Conservation (phyloP, 1,140 invertebrate genomes). For the Drosophila micromelanica region DNA sequence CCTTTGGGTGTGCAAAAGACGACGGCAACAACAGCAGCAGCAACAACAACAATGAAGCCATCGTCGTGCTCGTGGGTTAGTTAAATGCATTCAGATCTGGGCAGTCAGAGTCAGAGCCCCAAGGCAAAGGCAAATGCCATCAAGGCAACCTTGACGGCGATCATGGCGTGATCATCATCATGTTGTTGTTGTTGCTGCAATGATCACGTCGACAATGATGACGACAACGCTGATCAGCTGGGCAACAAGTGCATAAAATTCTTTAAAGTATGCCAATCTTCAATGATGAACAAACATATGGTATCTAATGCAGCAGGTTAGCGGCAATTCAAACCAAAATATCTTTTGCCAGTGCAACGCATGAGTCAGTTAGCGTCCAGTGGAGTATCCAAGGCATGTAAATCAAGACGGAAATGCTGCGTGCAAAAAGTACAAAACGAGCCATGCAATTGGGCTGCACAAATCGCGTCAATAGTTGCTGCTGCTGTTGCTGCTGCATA, state of each 20-base stretch:
- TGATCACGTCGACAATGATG: not conserved
- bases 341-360: not conserved
- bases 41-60: slow-evolving; percentile 55
- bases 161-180: slow-evolving; percentile 44
- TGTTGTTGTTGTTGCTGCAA: slow-evolving; percentile 21
- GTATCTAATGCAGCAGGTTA: not conserved
- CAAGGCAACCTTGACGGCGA: slow-evolving; percentile 63
- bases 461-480: slow-evolving; percentile 52
- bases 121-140: slow-evolving; percentile 66
- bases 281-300: not conserved
- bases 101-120: slow-evolving; percentile 19
- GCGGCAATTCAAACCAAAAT: not conserved
- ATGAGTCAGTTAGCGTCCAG: slow-evolving; percentile 25
- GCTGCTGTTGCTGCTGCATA: slow-evolving; percentile 47
- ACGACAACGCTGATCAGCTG: not conserved
- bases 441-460: slow-evolving; percentile 73
- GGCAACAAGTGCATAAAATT: slow-evolving; percentile 20
- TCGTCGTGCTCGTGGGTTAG: slow-evolving; percentile 52
- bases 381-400: slow-evolving; percentile 39
- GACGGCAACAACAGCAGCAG: slow-evolving; percentile 27
- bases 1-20: slow-evolving; percentile 47
- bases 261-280: slow-evolving; percentile 4
- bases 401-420: slow-evolving; percentile 80
- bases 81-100: slow-evolving; percentile 50
- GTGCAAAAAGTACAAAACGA: slow-evolving; percentile 77